Evolutionary conservation across 2,888 invertebrate genomes (phyloP).

Genomic region (Polyploca ridens): DNA sequence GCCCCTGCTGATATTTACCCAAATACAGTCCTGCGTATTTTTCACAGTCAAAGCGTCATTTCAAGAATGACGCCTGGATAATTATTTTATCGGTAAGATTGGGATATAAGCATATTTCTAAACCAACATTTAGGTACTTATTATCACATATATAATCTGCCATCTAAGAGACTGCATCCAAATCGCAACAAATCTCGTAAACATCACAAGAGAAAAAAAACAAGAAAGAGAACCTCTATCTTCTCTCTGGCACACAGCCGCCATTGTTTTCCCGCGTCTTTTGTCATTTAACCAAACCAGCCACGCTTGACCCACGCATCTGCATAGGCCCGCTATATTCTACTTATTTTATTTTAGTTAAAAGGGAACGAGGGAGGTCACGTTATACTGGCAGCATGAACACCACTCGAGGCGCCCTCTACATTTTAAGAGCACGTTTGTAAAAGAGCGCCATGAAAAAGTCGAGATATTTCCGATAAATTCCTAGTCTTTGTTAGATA

Average conservation of each 20-base stretch:
- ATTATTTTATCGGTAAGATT: no score
- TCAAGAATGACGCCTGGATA: no score
- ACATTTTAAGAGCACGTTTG: slow-evolving; percentile 52
- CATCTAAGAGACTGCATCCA: neutral
- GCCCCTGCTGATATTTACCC: no score
- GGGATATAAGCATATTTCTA: no score
- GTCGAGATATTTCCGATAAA: slow-evolving; percentile 74
- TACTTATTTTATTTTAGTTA: slow-evolving; percentile 34
- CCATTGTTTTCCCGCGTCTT: slow-evolving; percentile 66
- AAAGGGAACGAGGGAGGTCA: slow-evolving; percentile 34
- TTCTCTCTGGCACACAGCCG: slow-evolving; percentile 46
- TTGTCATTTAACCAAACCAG: slow-evolving; percentile 56
- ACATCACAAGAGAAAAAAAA: slow-evolving; percentile 27
- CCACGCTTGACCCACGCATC: slow-evolving; percentile 40
- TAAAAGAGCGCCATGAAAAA: slow-evolving; percentile 44
- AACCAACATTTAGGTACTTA: no score
- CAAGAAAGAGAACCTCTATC: slow-evolving; percentile 47
- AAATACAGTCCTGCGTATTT: no score
- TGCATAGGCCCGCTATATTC: slow-evolving; percentile 37
- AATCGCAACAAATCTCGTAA: slow-evolving; percentile 17
- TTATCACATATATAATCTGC: no score
- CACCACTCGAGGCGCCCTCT: slow-evolving; percentile 55
- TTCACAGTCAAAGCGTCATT: no score
- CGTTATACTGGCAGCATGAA: slow-evolving; percentile 39
- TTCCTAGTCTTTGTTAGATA: slow-evolving; percentile 53